These are phyloP conservation scores for Plotosus lineatus DNA, from an alignment of 2,113 vertebrate genomes.

Conservation along the genomic window DNA sequence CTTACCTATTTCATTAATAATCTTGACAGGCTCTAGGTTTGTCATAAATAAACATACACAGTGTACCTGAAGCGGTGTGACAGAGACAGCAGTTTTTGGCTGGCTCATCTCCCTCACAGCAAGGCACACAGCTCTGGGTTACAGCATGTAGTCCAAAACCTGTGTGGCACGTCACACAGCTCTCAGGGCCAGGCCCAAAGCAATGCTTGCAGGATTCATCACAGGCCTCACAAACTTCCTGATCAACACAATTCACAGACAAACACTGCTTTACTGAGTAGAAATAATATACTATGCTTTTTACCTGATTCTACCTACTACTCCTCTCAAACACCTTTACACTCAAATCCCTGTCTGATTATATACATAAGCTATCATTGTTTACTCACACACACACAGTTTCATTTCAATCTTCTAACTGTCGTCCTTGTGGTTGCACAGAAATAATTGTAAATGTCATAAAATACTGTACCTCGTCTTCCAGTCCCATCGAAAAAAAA, in stretches of 20 bases:
- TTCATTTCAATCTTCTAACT: background rate
- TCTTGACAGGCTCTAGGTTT: background rate
- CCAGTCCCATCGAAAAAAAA: background rate
- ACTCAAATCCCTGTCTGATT: background rate
- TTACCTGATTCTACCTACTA: background rate
- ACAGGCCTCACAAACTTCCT: slow-evolving; percentile 73
- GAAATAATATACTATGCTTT: background rate
- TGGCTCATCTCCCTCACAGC: slow-evolving; percentile 65
- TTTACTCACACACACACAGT: no score
- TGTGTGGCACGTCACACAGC: slow-evolving; percentile 70
- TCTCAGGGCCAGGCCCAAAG: slow-evolving; percentile 65
- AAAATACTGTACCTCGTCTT: background rate
- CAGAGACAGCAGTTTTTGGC: slow-evolving; percentile 73
- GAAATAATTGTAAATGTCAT: no score
- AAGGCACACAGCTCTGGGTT: slow-evolving; percentile 69
- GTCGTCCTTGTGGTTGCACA: background rate
- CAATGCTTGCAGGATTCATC: slow-evolving; percentile 73
- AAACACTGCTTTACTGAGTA: background rate
- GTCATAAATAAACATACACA: no score
- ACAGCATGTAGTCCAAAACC: slow-evolving; percentile 67
- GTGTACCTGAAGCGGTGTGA: slow-evolving; percentile 67
- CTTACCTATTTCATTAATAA: background rate
- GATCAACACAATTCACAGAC: background rate
- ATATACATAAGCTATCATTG: background rate
- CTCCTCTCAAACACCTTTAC: background rate